Conservation (phyloP, 2,113 vertebrate species). For the Nyctereutes procyonoides region DNA sequence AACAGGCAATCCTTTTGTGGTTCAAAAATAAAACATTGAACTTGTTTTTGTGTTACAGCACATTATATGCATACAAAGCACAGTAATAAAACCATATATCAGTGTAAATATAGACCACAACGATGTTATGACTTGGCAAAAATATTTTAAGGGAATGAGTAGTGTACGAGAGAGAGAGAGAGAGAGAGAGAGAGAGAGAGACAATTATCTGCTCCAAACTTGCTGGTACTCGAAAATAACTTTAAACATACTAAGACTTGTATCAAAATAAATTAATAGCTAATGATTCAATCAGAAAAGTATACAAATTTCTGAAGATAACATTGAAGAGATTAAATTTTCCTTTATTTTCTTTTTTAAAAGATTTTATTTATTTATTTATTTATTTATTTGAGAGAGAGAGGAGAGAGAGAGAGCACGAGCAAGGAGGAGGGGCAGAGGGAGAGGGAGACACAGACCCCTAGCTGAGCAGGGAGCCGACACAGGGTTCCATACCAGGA, state of each 20-base stretch:
- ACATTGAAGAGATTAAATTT: neutral
- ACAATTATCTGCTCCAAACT: neutral
- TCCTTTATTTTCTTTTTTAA: neutral
- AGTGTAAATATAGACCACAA: neutral
- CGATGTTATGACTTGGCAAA: neutral
- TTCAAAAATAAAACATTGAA: constrained; percentile 57
- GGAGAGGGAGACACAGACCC: neutral
- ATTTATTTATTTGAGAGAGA: neutral
- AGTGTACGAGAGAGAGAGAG: neutral
- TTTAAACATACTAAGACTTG: neutral
- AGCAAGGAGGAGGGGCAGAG: neutral
- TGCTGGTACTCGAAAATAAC: constrained; percentile 41
- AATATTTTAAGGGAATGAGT: constrained; percentile 10
- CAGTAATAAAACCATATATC: neutral
- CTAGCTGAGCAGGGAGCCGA: neutral
- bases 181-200: neutral
- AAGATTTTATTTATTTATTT: neutral
- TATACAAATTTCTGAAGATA: constrained; percentile 15
- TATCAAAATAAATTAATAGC: constrained; percentile 1
- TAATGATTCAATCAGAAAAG: neutral
- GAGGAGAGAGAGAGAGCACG: neutral
- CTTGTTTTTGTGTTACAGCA: constrained; percentile 2
- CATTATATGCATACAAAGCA: neutral
- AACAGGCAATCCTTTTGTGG: constrained; percentile 56
- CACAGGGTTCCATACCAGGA: neutral